A percentile compares a stretch with the other conserved stretches of the same genome.
phyloP scores from a whole-genome alignment of 2,113 vertebrate species.

The Actenoides hombroni region DNA sequence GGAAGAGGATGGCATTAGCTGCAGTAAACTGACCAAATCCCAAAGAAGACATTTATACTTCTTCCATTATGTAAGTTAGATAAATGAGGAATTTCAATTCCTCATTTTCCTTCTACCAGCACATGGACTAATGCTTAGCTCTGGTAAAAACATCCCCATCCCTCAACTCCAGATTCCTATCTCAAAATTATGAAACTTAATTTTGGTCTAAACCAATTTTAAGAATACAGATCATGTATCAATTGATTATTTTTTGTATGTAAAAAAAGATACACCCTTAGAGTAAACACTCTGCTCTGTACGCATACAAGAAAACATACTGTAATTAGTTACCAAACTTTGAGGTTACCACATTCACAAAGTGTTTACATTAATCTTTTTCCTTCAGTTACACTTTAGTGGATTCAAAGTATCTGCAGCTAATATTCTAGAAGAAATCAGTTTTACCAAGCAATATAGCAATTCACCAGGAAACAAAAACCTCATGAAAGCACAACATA shows the following conservation, averaged over 20 bases:
- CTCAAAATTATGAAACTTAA: neutral
- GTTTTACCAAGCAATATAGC: neutral
- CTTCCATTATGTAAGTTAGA: neutral
- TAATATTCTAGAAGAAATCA: neutral
- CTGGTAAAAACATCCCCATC: neutral
- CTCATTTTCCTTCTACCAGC: neutral
- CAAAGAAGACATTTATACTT: neutral
- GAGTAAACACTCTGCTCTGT: neutral
- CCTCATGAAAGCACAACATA: neutral
- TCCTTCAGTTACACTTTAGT: neutral
- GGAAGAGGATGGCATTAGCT: neutral
- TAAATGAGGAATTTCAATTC: neutral
- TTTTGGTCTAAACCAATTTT: neutral
- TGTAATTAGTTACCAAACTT: neutral
- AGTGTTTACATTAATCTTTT: neutral
- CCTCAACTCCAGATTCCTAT: neutral
- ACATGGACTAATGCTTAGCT: neutral
- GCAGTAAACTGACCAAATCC: neutral
- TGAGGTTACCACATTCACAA: neutral
- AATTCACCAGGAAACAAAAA: slow-evolving; percentile 28
- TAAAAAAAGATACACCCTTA: neutral
- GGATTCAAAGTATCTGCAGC: neutral
- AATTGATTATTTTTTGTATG: neutral
- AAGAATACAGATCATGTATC: neutral
- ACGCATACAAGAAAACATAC: neutral